Evolutionary conservation across 2,113 vertebrate species (phyloP).

Genomic region (Zosterops hypoxanthus): DNA sequence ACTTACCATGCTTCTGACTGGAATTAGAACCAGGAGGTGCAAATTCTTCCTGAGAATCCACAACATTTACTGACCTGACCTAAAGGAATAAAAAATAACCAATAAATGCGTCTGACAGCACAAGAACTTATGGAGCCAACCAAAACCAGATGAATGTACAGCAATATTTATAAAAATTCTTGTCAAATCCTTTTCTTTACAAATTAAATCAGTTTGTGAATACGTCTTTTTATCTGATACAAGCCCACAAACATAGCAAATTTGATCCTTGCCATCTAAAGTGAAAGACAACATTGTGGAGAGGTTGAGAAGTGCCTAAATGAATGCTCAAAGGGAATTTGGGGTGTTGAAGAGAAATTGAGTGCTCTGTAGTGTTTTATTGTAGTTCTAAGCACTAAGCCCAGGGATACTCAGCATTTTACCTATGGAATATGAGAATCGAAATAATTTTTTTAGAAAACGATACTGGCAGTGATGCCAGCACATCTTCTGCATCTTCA

Average conservation of each 20-base stretch:
- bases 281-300: background rate
- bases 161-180: background rate
- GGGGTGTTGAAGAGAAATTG: background rate
- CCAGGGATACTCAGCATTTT: background rate
- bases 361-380: background rate
- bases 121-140: background rate
- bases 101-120: background rate
- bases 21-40: background rate
- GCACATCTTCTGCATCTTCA: background rate
- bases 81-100: conserved; percentile 6
- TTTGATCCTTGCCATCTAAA: background rate
- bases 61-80: background rate
- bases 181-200: background rate
- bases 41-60: background rate
- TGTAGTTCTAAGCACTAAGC: background rate
- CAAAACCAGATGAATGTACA: background rate
- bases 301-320: background rate
- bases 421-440: background rate
- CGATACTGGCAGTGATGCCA: background rate
- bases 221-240: background rate
- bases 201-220: background rate
- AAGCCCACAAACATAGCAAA: background rate
- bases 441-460: background rate
- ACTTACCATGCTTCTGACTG: background rate
- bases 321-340: background rate